Conservation (phyloP, 2,113 vertebrate species). For the Triplophysa rosa region DNA sequence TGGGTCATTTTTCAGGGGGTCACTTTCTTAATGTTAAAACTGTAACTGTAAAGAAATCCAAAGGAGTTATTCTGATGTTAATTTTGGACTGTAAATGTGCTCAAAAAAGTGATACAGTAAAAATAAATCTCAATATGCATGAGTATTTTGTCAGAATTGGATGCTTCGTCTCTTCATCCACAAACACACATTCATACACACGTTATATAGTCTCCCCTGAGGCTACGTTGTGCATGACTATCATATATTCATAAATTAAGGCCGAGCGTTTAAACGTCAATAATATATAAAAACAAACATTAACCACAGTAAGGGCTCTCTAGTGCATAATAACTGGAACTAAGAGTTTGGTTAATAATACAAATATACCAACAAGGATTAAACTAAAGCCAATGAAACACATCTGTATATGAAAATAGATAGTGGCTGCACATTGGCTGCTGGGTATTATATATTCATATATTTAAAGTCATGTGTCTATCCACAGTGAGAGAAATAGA, state of each 20-base stretch:
- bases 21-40: background rate
- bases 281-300: slow-evolving; percentile 57
- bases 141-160: slow-evolving; percentile 50
- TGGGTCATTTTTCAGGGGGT: background rate
- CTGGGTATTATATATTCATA: slow-evolving; percentile 18
- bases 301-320: slow-evolving; percentile 71
- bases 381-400: slow-evolving; percentile 20
- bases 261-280: slow-evolving; percentile 71
- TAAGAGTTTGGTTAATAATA: slow-evolving; percentile 10
- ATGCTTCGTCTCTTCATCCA: background rate
- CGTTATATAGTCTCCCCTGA: slow-evolving; percentile 66
- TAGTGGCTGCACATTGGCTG: slow-evolving; percentile 40
- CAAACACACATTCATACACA: slow-evolving; percentile 42
- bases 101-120: background rate
- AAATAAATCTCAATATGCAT: slow-evolving; percentile 62
- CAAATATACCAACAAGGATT: background rate
- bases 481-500: slow-evolving; percentile 42
- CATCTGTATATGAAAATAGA: slow-evolving; percentile 31
- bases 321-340: slow-evolving; percentile 70
- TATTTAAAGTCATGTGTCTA: slow-evolving; percentile 14
- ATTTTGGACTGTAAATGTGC: background rate
- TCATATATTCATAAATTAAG: slow-evolving; percentile 73
- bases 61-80: background rate
- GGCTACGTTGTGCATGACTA: slow-evolving; percentile 77
- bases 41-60: background rate